Base-by-base conservation (phyloP, 2,113 vertebrate species). In the Casuarius casuarius region DNA sequence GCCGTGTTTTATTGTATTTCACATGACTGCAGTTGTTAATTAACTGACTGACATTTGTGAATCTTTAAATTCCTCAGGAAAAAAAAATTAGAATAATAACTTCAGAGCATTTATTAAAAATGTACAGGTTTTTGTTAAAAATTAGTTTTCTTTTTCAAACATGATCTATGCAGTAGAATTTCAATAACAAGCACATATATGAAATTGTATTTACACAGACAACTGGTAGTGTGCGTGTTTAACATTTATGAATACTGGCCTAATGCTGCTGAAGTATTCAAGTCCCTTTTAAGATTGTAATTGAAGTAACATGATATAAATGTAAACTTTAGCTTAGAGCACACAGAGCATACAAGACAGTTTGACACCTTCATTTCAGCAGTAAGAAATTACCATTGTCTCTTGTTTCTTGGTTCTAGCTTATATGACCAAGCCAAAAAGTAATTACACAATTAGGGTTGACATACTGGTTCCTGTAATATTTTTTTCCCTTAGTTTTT, bases 361-460 rank as follows among this genome's bases (percentile, higher is more conserved):
- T 94, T 88, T 95, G 97, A 97, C 97, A 98, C 97, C 97, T 97
- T 97, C 89, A 86, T 97, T 90, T 97, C 96, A 94, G 94, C 96
- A 72, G 94, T 94, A 97, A 96, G 97, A 98, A 97, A 98, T 97
- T 93, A 92, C 91, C 96, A 76, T 94, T 87, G 95, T 98, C 96
- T 98, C 96, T 95, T 90, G 77, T 84, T 97, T 94, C 97, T 97
- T 97, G 96, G 96, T 97, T 95, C n/a, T 88, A 97, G 97, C 96
- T 97, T 97, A 96, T 97, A 97, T 97, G 98, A 97, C 97, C 97
- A 94, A 95, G 94, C 98, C 97, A 95, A 97, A 96, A 97, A 97
- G 97, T 98, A 98, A 98, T 99, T 98, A 98, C 94, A 98, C 98
- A 97, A 98, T 98, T 98, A 97, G 97, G 97, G 93, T 90, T 98